These are phyloP conservation scores for Mus spretus DNA, from an alignment of 2,797 vertebrate genomes.

Conservation along the genomic window DNA sequence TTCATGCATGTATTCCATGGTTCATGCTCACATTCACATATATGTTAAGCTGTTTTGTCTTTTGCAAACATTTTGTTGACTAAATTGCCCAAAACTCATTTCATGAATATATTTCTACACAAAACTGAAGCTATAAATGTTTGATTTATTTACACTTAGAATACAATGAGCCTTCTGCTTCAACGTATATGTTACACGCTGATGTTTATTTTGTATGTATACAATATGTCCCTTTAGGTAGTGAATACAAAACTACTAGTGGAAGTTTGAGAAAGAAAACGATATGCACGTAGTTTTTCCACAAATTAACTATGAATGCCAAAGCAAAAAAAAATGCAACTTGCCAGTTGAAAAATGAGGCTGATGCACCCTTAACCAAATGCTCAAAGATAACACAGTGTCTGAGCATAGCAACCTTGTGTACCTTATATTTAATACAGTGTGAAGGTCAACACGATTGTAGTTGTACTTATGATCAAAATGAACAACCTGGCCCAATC, in stretches of 20 bases:
- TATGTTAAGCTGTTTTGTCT: neutral
- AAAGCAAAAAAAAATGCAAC: neutral
- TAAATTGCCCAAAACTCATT: constrained; percentile 29
- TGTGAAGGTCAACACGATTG: neutral
- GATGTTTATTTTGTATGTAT: neutral
- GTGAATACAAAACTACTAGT: neutral
- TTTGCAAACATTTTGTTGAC: constrained; percentile 13
- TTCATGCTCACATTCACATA: neutral
- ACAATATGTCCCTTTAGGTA: neutral
- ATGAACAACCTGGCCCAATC: neutral
- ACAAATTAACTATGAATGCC: neutral
- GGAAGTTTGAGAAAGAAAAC: neutral
- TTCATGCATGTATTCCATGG: neutral
- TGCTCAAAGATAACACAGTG: neutral
- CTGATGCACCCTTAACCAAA: neutral
- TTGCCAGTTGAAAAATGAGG: neutral
- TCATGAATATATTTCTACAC: constrained; percentile 58
- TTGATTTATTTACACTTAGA: constrained; percentile 18
- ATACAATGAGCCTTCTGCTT: constrained; percentile 44
- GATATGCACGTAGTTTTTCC: neutral
- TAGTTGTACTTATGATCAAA: constrained; percentile 17
- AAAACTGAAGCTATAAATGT: constrained; percentile 43
- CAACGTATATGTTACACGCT: neutral
- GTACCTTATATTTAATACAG: neutral
- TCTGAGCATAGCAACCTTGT: neutral